phyloP scores from a whole-genome alignment of 1,140 invertebrate genomes.

The Macrotrachela quadricornifera region DNA sequence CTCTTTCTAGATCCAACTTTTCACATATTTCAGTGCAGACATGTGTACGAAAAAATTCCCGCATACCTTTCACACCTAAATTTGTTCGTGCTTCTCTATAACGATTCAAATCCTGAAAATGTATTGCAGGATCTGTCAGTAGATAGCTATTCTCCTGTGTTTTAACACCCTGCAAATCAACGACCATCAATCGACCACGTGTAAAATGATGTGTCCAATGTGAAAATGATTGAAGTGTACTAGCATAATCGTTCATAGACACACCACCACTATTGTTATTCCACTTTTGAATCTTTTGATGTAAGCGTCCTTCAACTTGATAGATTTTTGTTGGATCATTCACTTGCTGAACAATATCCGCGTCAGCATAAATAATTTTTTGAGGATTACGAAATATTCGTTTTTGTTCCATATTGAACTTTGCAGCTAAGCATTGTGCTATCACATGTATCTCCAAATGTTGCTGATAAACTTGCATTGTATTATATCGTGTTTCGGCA shows the following conservation, averaged over 20 bases:
- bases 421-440: background rate
- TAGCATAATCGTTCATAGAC: background rate
- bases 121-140: background rate
- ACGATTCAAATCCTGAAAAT: background rate
- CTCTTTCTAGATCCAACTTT: background rate
- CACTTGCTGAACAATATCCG: background rate
- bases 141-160: background rate
- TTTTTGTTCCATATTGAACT: background rate
- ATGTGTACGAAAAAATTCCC: background rate
- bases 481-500: background rate
- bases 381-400: background rate
- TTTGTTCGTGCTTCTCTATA: background rate
- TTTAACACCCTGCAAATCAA: slow-evolving; percentile 1
- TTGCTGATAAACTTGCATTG: background rate
- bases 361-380: background rate
- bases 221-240: background rate
- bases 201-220: background rate
- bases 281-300: background rate
- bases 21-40: background rate
- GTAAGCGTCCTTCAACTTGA: background rate
- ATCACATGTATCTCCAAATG: background rate
- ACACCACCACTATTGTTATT: background rate
- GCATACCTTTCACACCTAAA: background rate
- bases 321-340: background rate
- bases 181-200: background rate